phyloP scores from a whole-genome alignment of 2,888 invertebrate species.

The Andrena fulva region DNA sequence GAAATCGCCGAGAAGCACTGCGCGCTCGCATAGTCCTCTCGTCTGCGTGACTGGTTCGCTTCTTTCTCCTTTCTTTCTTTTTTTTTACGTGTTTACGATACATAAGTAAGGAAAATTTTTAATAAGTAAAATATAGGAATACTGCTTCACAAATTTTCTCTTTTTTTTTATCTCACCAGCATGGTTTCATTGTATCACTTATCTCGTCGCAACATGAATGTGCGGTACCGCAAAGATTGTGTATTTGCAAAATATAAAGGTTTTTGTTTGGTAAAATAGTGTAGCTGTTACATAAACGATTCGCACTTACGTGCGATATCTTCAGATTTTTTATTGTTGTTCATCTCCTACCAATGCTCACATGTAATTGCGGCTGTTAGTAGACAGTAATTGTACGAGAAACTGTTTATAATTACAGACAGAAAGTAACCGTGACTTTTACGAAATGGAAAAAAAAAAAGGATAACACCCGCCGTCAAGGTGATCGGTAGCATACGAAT shows the following conservation, averaged over 20 bases:
- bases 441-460: conserved; percentile 32
- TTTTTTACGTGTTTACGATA: conserved; percentile 30
- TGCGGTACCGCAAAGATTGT: conserved; percentile 22
- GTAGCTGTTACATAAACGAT: conserved; percentile 47
- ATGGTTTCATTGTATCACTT: conserved; percentile 43
- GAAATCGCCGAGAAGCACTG: conserved; percentile 33
- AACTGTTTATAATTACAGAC: conserved; percentile 54
- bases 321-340: conserved; percentile 52
- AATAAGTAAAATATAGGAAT: conserved; percentile 38
- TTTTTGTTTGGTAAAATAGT: conserved; percentile 49
- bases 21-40: conserved; percentile 42
- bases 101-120: conserved; percentile 39
- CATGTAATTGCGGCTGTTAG: conserved; percentile 64
- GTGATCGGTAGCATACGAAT: conserved; percentile 64
- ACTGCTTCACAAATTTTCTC: conserved; percentile 18
- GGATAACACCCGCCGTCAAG: conserved; percentile 49
- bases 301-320: conserved; percentile 42
- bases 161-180: conserved; percentile 34
- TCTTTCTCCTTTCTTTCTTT: not conserved
- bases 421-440: conserved; percentile 63
- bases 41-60: conserved; percentile 23
- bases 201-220: conserved; percentile 32
- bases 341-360: conserved; percentile 61
- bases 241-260: conserved; percentile 42
- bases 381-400: conserved; percentile 60